A percentile compares a stretch with the other conserved stretches of the same genome.
phyloP scores from a whole-genome alignment of 2,888 invertebrate species.

The Dendrolimus pini region DNA sequence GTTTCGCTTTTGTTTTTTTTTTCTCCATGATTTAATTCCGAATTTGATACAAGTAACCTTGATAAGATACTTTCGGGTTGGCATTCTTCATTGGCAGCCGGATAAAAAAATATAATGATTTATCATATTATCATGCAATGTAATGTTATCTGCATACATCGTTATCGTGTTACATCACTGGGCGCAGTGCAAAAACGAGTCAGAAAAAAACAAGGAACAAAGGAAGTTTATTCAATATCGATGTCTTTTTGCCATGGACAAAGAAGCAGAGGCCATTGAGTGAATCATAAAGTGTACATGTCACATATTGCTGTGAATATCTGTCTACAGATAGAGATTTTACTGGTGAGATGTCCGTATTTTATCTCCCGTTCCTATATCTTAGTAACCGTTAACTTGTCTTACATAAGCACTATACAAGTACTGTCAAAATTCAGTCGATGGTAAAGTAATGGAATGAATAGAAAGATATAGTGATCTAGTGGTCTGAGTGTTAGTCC shows the following conservation, averaged over 20 bases:
- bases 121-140: background rate
- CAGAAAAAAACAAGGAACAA: background rate
- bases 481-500: no score
- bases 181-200: background rate
- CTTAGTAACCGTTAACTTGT: no score
- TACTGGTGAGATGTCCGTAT: no score
- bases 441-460: no score
- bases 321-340: no score
- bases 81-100: background rate
- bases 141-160: background rate
- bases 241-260: background rate
- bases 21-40: background rate
- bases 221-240: background rate
- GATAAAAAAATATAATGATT: background rate
- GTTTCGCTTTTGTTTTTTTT: no score
- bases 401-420: no score
- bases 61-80: background rate
- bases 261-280: background rate
- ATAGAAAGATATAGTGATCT: no score
- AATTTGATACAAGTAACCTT: background rate
- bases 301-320: no score
- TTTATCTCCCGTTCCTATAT: no score
- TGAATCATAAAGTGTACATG: background rate
- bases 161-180: background rate
- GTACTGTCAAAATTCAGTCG: no score